A percentile compares a stretch with the other conserved stretches of the same genome.
Conservation (phyloP, 2,797 vertebrate genomes). For the Falco berigora region DNA sequence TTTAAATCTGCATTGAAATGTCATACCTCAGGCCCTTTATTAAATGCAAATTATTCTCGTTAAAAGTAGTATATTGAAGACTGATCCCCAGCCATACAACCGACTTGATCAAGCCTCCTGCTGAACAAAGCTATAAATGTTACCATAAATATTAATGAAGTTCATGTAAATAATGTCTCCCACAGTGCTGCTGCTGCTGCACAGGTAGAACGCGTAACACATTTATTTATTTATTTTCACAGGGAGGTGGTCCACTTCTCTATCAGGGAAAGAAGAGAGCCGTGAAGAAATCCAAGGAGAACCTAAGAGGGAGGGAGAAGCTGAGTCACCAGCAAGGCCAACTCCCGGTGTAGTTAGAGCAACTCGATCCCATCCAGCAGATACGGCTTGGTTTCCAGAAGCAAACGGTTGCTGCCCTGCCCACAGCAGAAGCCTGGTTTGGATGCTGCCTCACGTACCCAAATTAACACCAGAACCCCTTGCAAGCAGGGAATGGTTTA, state of each 20-base stretch:
- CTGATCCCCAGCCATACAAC: conserved; percentile 33
- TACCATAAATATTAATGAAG: conserved; percentile 64
- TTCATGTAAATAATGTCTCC: conserved; percentile 57
- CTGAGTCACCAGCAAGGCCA: background rate
- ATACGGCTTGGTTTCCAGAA: background rate
- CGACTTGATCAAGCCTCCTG: conserved; percentile 59
- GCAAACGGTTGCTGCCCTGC: background rate
- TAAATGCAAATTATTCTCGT: conserved; percentile 39
- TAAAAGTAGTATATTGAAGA: conserved; percentile 25
- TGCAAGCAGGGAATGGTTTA: too few relatives aligned
- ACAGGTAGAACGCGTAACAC: background rate
- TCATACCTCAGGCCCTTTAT: background rate
- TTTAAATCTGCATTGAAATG: background rate
- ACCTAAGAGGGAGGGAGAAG: background rate
- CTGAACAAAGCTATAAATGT: conserved; percentile 63
- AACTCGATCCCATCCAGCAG: background rate
- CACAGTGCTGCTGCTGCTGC: conserved; percentile 17
- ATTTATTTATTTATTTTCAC: background rate
- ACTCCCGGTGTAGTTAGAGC: background rate
- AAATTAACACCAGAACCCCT: background rate
- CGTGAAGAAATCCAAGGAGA: background rate
- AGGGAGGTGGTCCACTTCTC: background rate
- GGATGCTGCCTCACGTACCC: background rate
- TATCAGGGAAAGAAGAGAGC: background rate
- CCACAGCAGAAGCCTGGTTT: background rate